phyloP scores from a whole-genome alignment of 2,113 vertebrate species.

The human (Homo sapiens) region DNA sequence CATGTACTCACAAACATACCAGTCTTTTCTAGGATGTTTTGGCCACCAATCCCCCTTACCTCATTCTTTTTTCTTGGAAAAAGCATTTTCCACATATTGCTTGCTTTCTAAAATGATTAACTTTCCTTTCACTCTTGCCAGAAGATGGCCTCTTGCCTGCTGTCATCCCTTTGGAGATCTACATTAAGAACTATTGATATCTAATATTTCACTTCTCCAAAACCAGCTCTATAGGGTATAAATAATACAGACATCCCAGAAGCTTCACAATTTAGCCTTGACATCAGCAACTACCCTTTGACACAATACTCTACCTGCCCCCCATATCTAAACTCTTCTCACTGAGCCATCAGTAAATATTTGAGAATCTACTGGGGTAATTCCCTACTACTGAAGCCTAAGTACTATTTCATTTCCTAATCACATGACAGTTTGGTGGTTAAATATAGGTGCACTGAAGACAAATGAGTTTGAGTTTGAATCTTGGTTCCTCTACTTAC shows the following conservation, averaged over 20 bases:
- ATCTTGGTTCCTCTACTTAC: not conserved
- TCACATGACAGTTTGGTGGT: not conserved
- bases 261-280: not conserved
- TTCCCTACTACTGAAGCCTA: not conserved
- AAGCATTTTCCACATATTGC: not conserved
- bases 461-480: not conserved
- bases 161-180: constrained; percentile 19
- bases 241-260: not conserved
- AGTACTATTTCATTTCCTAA: not conserved
- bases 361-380: not conserved
- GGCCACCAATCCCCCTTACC: too few relatives aligned
- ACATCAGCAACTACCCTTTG: not conserved
- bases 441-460: not conserved
- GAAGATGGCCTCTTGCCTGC: not conserved
- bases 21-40: not conserved
- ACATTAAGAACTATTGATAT: constrained; percentile 26
- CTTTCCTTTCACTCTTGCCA: not conserved
- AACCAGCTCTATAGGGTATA: not conserved
- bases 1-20: not conserved
- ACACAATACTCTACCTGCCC: not conserved
- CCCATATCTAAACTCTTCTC: not conserved
- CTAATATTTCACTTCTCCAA: not conserved
- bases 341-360: not conserved
- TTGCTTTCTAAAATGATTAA: not conserved
- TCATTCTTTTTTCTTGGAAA: not conserved